These are phyloP conservation scores for Artibeus lituratus DNA, from an alignment of 2,797 vertebrate species.

Conservation along the genomic window DNA sequence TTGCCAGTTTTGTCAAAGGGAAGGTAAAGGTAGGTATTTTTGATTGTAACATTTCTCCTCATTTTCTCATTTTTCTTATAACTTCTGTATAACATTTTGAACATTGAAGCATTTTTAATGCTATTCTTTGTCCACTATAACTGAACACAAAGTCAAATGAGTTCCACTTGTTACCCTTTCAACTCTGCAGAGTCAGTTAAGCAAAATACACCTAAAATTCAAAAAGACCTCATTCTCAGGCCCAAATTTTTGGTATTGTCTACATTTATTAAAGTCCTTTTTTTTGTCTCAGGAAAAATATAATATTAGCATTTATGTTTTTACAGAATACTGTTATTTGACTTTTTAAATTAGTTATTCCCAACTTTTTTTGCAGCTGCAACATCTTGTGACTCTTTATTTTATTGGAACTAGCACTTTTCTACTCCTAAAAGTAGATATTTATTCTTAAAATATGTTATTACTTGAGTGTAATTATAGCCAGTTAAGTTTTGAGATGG, in stretches of 20 bases:
- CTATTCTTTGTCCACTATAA: neutral
- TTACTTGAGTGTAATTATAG: neutral
- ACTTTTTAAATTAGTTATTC: neutral
- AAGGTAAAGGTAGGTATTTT: constrained; percentile 91
- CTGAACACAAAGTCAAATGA: neutral
- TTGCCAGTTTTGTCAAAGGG: constrained; percentile 93
- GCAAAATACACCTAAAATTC: neutral
- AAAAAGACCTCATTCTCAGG: neutral
- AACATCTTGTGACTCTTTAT: neutral
- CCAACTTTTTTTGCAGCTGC: neutral
- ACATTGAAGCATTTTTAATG: neutral
- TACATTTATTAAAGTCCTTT: neutral
- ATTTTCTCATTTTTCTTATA: neutral
- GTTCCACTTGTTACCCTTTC: neutral
- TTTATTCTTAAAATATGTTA: constrained; percentile 1
- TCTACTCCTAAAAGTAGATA: neutral
- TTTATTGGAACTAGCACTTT: neutral
- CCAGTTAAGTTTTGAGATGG: neutral
- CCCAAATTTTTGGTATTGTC: neutral
- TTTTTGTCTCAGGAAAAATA: neutral
- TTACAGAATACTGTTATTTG: neutral
- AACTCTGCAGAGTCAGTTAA: neutral
- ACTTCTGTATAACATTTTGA: neutral
- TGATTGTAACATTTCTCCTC: neutral
- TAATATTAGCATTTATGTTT: neutral